phyloP scores from a whole-genome alignment of 1,140 invertebrate species.

The Drosophila bocki region DNA sequence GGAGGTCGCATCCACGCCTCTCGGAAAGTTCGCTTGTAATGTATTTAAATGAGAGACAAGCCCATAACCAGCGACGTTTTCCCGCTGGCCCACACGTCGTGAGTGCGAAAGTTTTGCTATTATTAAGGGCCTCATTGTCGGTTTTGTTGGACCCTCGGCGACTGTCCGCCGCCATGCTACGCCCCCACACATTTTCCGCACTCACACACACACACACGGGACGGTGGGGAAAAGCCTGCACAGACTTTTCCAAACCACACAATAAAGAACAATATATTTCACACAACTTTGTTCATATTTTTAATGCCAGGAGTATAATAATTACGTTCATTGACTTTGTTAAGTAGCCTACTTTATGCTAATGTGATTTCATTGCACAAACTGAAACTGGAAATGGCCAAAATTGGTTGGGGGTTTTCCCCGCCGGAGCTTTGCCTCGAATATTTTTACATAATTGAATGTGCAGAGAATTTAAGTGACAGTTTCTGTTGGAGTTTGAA shows the following conservation, averaged over 20 bases:
- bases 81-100: constrained; percentile 50
- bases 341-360: constrained; percentile 80
- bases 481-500: constrained; percentile 14
- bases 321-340: constrained; percentile 83
- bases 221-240: constrained; percentile 15
- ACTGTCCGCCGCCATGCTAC: constrained; percentile 40
- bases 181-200: not conserved
- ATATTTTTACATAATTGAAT: constrained; percentile 76
- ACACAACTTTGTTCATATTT: constrained; percentile 82
- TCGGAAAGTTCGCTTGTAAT: constrained; percentile 52
- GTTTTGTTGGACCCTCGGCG: constrained; percentile 75
- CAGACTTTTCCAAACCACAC: constrained; percentile 31
- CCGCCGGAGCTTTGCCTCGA: constrained; percentile 21
- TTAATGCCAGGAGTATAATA: constrained; percentile 81
- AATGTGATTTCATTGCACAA: constrained; percentile 72
- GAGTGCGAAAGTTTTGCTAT: constrained; percentile 80
- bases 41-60: constrained; percentile 60
- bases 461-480: constrained; percentile 24
- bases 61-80: constrained; percentile 42
- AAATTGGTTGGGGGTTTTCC: not conserved
- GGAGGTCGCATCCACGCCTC: constrained; percentile 20
- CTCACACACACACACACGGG: not conserved
- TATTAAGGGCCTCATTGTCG: constrained; percentile 79
- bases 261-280: constrained; percentile 75
- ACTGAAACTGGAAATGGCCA: constrained; percentile 11